Conservation (phyloP, 2,797 vertebrate species). For the Alectoris magna region DNA sequence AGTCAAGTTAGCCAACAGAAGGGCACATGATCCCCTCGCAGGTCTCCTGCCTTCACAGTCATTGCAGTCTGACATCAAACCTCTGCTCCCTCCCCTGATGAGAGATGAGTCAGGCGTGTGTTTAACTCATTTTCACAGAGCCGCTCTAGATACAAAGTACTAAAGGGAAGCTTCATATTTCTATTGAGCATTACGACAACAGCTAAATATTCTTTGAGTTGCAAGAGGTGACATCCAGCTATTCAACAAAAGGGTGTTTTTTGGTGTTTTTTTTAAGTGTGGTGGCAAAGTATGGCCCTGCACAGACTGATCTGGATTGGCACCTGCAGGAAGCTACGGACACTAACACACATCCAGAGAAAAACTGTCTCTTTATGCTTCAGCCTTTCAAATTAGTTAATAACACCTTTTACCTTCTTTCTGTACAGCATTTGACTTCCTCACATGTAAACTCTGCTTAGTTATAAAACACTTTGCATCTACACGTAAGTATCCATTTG, state of each 20-base stretch:
- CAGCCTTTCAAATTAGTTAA: not conserved
- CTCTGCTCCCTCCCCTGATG: not conserved
- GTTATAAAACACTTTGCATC: not conserved
- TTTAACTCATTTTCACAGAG: not conserved
- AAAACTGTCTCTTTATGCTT: not conserved
- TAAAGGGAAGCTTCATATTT: conserved; percentile 5
- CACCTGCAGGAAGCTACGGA: not conserved
- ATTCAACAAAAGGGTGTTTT: not conserved
- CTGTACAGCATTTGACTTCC: not conserved
- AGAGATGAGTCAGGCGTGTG: not conserved
- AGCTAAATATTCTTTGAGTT: not conserved
- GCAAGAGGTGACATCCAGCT: not conserved
- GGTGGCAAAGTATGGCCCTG: not conserved
- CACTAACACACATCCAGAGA: not conserved
- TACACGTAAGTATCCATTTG: not conserved
- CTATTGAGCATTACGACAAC: not conserved
- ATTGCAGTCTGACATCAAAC: not conserved
- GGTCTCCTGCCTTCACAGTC: not conserved
- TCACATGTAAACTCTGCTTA: not conserved
- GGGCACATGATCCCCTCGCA: not conserved
- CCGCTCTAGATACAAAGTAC: not conserved
- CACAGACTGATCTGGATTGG: not conserved
- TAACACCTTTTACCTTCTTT: not conserved
- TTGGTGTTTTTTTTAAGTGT: not conserved
- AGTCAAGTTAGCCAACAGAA: not conserved